phyloP scores from a whole-genome alignment of 2,113 vertebrate species.

The Ivindomyrus marchei region DNA sequence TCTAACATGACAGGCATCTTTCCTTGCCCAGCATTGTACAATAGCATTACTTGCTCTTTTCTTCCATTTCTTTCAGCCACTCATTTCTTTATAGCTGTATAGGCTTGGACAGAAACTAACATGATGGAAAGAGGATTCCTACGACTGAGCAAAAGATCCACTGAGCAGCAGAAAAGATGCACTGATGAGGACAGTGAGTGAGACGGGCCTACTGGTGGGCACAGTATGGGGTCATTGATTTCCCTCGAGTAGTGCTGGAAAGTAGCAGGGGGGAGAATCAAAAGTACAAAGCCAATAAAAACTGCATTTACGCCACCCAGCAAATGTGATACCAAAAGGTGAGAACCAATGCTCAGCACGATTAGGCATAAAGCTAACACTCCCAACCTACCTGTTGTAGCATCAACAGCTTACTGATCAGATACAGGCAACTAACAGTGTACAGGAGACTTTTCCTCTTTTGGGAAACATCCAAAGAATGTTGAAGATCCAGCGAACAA shows the following conservation, averaged over 20 bases:
- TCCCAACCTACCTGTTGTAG: neutral
- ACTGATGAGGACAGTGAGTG: neutral
- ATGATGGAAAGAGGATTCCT: neutral
- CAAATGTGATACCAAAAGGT: neutral
- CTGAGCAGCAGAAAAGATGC: neutral
- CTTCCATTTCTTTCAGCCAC: neutral
- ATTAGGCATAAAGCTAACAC: neutral
- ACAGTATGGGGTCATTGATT: neutral
- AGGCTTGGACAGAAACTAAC: neutral
- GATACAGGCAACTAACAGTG: neutral
- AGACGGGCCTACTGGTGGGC: neutral
- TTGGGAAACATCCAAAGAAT: neutral
- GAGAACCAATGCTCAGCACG: too few relatives aligned
- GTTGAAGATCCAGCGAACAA: neutral
- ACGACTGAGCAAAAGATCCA: neutral
- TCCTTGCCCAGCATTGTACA: neutral
- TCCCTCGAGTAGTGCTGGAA: neutral
- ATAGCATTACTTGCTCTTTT: neutral
- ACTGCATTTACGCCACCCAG: neutral
- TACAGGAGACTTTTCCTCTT: neutral
- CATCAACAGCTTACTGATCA: conserved; percentile 1
- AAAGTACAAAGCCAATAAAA: neutral
- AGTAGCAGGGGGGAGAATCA: neutral
- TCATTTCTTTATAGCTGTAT: neutral
- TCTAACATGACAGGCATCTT: neutral